These are phyloP conservation scores for Epizoanthus rinbou DNA, from an alignment of 92 coral and sea anemone species.

Conservation along the genomic window DNA sequence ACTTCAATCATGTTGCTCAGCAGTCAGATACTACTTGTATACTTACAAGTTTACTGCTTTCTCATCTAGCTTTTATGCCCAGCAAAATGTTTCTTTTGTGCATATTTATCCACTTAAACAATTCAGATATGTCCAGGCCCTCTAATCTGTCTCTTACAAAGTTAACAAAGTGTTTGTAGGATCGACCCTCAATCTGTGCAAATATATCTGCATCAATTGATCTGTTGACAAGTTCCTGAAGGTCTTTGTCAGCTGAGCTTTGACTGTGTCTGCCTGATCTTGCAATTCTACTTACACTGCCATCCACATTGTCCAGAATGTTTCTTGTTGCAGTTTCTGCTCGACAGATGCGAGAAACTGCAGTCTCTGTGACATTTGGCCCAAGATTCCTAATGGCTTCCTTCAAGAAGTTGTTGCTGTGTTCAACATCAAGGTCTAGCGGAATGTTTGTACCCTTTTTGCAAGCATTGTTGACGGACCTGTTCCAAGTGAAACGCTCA, in stretches of 20 bases:
- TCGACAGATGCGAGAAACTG: constrained; percentile 47
- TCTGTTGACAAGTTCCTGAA: constrained; percentile 59
- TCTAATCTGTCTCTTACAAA: constrained; percentile 41
- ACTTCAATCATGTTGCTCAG: neutral
- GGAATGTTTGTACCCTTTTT: constrained; percentile 63
- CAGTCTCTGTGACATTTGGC: constrained; percentile 55
- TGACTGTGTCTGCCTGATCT: constrained; percentile 59
- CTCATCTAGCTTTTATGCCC: constrained; percentile 9
- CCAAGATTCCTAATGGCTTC: constrained; percentile 69
- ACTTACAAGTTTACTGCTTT: neutral
- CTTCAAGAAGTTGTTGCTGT: constrained; percentile 61
- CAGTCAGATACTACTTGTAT: neutral
- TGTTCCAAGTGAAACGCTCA: constrained; percentile 57
- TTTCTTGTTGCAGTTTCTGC: constrained; percentile 43
- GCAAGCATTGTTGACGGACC: constrained; percentile 50
- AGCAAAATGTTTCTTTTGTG: constrained; percentile 39
- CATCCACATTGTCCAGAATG: constrained; percentile 46
- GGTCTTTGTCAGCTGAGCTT: constrained; percentile 52
- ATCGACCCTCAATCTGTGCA: neutral
- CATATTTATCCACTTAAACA: constrained; percentile 39
- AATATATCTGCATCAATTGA: constrained; percentile 38
- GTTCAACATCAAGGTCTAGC: constrained; percentile 63
- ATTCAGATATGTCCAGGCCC: constrained; percentile 27
- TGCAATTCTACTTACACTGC: constrained; percentile 27
- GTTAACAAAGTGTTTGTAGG: constrained; percentile 11